Base-by-base conservation (phyloP, 2,797 vertebrate species). In the Alcedo quadribrachys region DNA sequence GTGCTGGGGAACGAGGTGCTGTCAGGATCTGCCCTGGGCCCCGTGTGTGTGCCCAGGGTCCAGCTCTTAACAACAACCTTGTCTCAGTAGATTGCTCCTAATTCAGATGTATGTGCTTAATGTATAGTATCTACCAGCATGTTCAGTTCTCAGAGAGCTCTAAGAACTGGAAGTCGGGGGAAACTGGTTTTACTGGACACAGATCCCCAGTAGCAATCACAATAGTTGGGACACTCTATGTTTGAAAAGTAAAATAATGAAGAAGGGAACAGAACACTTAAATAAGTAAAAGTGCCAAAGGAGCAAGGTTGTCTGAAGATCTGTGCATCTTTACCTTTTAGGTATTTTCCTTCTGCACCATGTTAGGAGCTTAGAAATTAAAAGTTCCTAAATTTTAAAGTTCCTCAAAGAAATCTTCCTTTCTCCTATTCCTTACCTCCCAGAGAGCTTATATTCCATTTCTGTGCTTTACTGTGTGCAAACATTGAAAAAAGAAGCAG, bases 121-220 rank as follows among this genome's bases (percentile, higher is more conserved):
- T 6, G 0, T 21, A 9, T 40, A 0, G 0, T 21, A n/a, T 30
- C 50, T 65, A 3, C n/a, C 16, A 42, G 53, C 25, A 27, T 61
- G 27, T 35, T 91, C 67, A 30, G 1, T 46, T 69, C n/a, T 86
- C 51, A n/a, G 51, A 78, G 35, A 50, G 12, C 32, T 55, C 42
- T 10, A 57, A 63, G 62, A 63, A 35, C 19, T 71, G 51, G 19
- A 58, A 17, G 14, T 2, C 33, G 46, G 8, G 8, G 11, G 8
- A 66, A 69, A n/a, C 12, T 20, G 7, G 14, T 82, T 62, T 75
- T 79, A 5, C 14, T 7, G 0, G 35, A 10, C 6, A 5, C 15
- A 19, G 61, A 45, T 61, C 15, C 37, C 75, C 42, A 61, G 0
- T 9, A 20, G 15, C 65, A 57, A 21, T 77, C 48, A 18, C 33